Base-by-base conservation (phyloP, 2,888 invertebrate species). In the Drosophila longiperda region DNA sequence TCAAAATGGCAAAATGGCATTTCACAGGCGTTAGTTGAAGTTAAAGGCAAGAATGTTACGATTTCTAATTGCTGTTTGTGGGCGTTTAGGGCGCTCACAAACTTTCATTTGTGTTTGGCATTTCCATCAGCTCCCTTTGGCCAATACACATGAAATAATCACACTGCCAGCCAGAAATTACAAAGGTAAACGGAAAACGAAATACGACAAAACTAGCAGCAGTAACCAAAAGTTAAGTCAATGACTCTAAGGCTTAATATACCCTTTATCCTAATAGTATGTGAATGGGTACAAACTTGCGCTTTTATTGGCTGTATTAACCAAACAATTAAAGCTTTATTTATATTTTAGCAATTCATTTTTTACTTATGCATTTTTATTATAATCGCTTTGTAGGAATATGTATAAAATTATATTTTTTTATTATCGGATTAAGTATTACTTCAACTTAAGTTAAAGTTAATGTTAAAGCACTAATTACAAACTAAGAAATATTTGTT, bases 41-140 rank as follows among this genome's bases (percentile, higher is more conserved):
- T 50, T 67, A 66, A 45, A 65, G 72, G 72, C 80, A 60, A 55
- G 63, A 82, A 67, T 82, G 52, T 77, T 70, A 70, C 70, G 58
- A 48, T 69, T 77, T 61, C 73, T 83, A 87, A 83, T 71, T 89
- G 73, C 84, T 66, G 70, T 81, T 83, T 82, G 84, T 87, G 73
- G 59, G 50, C 58, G 71, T 63, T 66, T 38, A 34, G 57, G 65
- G 85, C 60, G 48, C 52, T 40, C 52, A 61, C 33, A 48, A 71
- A 71, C 58, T 60, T 73, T 54, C 57, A 66, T 76, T 80, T 64
- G 60, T 66, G 52, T 60, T 63, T 55, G 62, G 42, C 45, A 59
- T 54, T 74, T 50, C 55, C 78, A 61, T 45, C 48, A 26, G 32
- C 2, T 49, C 45, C 70, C 34, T n/a, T 40, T 42, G 23, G 45